Evolutionary conservation across 2,113 vertebrate species (phyloP).

Genomic region (Mirza zaza): DNA sequence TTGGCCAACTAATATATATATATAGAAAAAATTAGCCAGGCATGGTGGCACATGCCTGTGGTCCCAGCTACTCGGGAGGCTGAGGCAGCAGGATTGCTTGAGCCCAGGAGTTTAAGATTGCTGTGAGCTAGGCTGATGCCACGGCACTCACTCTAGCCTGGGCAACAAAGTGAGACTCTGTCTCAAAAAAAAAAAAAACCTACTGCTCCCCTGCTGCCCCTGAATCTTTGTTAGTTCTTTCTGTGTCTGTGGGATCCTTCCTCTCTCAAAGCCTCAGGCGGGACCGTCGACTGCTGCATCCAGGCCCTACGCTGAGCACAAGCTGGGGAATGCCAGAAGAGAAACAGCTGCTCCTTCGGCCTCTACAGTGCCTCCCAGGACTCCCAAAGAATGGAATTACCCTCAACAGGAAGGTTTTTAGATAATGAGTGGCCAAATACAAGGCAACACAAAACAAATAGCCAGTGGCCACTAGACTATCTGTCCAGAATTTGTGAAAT

Average conservation of each 20-base stretch:
- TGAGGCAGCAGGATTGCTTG: too few relatives aligned
- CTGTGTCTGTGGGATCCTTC: neutral
- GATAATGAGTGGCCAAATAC: neutral
- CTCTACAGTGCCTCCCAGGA: neutral
- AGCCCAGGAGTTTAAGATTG: too few relatives aligned
- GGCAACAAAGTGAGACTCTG: too few relatives aligned
- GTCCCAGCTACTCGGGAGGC: too few relatives aligned
- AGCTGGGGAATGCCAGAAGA: neutral
- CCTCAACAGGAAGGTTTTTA: neutral
- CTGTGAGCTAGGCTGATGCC: too few relatives aligned
- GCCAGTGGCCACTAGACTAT: neutral
- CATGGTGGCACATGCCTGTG: too few relatives aligned
- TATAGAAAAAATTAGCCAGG: too few relatives aligned
- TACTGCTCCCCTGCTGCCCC: neutral
- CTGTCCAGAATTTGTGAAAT: neutral
- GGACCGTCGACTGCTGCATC: neutral
- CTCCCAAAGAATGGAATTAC: neutral
- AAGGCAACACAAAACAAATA: neutral
- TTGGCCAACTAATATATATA: too few relatives aligned
- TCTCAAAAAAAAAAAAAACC: too few relatives aligned
- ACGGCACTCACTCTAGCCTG: too few relatives aligned
- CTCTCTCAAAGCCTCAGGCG: neutral
- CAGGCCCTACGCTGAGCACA: neutral
- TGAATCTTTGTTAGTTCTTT: neutral
- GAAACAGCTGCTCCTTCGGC: neutral